These are phyloP conservation scores for Drosophila anomelani DNA, from an alignment of 2,888 invertebrate genomes.

Conservation along the genomic window DNA sequence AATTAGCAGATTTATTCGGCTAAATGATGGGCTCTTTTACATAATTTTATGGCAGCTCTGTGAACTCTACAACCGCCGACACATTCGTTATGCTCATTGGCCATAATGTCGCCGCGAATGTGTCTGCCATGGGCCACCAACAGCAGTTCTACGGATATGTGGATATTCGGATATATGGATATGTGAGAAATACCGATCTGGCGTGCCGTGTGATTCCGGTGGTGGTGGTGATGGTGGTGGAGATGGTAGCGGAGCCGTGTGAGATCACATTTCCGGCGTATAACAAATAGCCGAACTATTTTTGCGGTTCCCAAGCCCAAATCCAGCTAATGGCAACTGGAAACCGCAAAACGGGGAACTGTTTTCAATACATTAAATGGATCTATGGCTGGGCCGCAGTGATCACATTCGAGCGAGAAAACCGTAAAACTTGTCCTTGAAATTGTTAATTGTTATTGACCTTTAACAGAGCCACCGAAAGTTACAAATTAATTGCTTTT, in stretches of 20 bases:
- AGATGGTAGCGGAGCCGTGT: constrained; percentile 1
- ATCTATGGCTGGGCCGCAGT: constrained; percentile 2
- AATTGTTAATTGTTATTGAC: constrained; percentile 57
- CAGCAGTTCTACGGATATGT: neutral
- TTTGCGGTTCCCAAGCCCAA: constrained; percentile 26
- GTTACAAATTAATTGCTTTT: constrained; percentile 43
- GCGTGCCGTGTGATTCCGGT: constrained; percentile 36
- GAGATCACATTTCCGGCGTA: constrained; percentile 39
- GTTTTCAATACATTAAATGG: constrained; percentile 10
- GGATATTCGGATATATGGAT: constrained; percentile 10
- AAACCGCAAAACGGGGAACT: constrained; percentile 22
- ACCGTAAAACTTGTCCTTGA: constrained; percentile 43
- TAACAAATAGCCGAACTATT: constrained; percentile 11
- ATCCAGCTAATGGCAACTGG: constrained; percentile 25
- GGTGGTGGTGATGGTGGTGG: neutral
- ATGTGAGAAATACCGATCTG: neutral
- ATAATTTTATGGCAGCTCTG: constrained; percentile 70
- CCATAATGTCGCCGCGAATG: constrained; percentile 41
- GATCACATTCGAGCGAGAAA: constrained; percentile 19
- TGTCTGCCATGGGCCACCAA: constrained; percentile 16
- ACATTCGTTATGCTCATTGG: constrained; percentile 59
- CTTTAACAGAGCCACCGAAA: constrained; percentile 46
- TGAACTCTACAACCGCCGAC: constrained; percentile 60
- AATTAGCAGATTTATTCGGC: constrained; percentile 63
- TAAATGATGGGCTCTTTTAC: constrained; percentile 65